Evolutionary conservation across 2,888 invertebrate species (phyloP).

Genomic region (Eumerus sabulonum): DNA sequence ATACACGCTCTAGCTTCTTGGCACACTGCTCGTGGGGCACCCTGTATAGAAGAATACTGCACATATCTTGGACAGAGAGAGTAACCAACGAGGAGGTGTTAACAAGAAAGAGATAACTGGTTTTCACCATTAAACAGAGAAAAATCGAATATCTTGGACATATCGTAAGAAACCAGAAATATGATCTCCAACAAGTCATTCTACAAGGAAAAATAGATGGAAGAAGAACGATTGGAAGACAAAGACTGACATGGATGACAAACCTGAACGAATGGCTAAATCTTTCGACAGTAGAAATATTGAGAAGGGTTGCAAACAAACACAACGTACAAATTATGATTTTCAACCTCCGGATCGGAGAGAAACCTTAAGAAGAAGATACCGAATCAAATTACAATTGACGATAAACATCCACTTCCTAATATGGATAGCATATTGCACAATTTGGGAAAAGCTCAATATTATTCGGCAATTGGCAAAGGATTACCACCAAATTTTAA

Average conservation of each 20-base stretch:
- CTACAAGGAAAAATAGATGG: not conserved
- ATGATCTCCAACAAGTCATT: not conserved
- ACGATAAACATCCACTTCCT: too few relatives aligned
- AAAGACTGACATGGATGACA: not conserved
- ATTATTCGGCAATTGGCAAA: too few relatives aligned
- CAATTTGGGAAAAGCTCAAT: too few relatives aligned
- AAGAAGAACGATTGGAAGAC: not conserved
- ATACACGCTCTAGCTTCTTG: too few relatives aligned
- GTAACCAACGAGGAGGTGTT: slow-evolving; percentile 2
- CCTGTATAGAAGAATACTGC: slow-evolving; percentile 7
- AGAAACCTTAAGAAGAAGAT: not conserved
- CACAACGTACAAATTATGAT: not conserved
- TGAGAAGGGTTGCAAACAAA: not conserved
- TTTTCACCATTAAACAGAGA: not conserved
- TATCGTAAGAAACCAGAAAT: not conserved
- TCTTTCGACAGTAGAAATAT: not conserved
- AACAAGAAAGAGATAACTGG: not conserved
- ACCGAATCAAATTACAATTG: too few relatives aligned
- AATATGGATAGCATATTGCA: too few relatives aligned
- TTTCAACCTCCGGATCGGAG: not conserved
- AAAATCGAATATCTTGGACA: not conserved
- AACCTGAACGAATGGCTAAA: not conserved
- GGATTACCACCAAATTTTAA: too few relatives aligned
- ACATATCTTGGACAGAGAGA: not conserved
- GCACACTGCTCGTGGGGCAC: too few relatives aligned